Evolutionary conservation across 1,140 invertebrate genomes (phyloP).

Genomic region (Pseudomyrmex dendroicus): DNA sequence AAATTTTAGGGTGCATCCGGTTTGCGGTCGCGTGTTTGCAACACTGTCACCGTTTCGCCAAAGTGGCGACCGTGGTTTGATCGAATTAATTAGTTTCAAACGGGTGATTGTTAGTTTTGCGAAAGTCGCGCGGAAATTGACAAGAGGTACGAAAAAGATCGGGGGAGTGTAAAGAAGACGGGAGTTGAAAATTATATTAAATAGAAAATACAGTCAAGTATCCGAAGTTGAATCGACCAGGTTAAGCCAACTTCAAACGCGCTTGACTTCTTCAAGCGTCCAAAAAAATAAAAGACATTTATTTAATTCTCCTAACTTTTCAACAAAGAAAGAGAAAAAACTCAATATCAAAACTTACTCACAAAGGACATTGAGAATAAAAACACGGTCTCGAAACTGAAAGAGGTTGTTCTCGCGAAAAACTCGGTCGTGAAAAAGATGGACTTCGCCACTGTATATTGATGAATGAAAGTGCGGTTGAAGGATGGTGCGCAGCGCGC

Average conservation of each 20-base stretch:
- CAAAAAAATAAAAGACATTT: not conserved
- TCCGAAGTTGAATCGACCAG: not conserved
- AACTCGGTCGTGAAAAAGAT: slow-evolving; percentile 1
- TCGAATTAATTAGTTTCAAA: slow-evolving; percentile 51
- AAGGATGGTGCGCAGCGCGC: not conserved
- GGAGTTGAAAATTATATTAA: not conserved
- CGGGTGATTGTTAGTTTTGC: slow-evolving; percentile 38
- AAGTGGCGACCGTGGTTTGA: slow-evolving; percentile 49
- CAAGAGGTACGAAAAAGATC: not conserved
- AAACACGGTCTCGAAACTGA: not conserved
- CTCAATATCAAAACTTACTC: not conserved
- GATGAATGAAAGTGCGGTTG: slow-evolving; percentile 13
- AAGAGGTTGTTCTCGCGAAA: not conserved
- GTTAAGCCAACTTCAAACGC: not conserved
- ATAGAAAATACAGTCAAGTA: not conserved
- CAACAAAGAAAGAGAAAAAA: not conserved
- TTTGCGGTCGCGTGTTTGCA: slow-evolving; percentile 33
- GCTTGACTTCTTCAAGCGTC: not conserved
- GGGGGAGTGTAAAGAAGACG: not conserved
- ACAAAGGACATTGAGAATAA: not conserved
- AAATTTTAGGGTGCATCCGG: slow-evolving; percentile 45
- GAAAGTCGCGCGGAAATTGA: slow-evolving; percentile 4
- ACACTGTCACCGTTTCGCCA: slow-evolving; percentile 24
- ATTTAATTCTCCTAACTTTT: not conserved
- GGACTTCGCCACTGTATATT: not conserved